Base-by-base conservation (phyloP, 1,140 invertebrate genomes). In the Glossosoma conforme region DNA sequence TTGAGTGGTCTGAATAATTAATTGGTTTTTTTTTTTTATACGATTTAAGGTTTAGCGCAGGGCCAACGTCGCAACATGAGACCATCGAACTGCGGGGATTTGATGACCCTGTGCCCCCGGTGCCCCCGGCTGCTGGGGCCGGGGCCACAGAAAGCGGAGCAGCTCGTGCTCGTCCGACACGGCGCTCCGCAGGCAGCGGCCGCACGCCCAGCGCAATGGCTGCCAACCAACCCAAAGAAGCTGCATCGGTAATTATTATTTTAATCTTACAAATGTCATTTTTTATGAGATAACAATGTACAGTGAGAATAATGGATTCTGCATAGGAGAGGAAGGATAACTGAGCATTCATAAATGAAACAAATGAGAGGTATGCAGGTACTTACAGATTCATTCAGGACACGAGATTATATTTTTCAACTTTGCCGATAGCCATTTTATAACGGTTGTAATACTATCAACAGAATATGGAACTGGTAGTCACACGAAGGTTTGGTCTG, bases 31-130 rank as follows among this genome's bases (percentile, higher is more conserved):
- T n/a, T n/a, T n/a, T n/a, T n/a, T n/a, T 8, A 10, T 5, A 36
- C 14, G n/a, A 37, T 22, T 51, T 14, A 54, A 73, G 83, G 82
- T 92, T 91, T 64, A 89, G 85, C 63, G 86, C 82, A 40, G 92
- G 91, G 24, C 92, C 92, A 21, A 88, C 86, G 41, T 93, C 90
- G 37, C 89, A 93, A 62, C 78, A 85, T 56, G 93, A 96, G 58
- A 93, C 88, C n/a, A 96, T 97, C 50, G 93, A 96, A 66, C 70
- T 96, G 40, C 81, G 85, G 45, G 93, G 93, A 3, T 97, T 96
- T 73, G 91, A 94, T 33, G 88, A 91, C 58, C 64, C 56, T 1
- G 19, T 40, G 11, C 30, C 50, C 3, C 67, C 59, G n/a, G 69
- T 74, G 64, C 78, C 72, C 76, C 75, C 58, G 62, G 65, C 60